Percentiles rank a stretch among this genome's conserved stretches.
Conservation (phyloP, 2,113 vertebrate species). For the Python bivittatus region DNA sequence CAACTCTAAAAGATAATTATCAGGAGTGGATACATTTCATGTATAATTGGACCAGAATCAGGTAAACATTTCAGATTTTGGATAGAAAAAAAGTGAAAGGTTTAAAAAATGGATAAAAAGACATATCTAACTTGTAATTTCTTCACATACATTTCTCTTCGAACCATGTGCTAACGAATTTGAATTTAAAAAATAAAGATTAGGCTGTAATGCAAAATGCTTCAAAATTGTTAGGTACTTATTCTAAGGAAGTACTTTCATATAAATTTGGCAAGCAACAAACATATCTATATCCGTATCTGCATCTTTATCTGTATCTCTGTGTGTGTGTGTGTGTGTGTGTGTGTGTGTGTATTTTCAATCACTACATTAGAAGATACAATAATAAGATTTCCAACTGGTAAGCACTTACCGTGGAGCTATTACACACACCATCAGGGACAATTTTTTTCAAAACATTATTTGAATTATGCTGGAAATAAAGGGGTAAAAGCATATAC, state of each 20-base stretch:
- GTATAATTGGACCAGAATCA: neutral
- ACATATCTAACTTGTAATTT: neutral
- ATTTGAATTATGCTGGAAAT: neutral
- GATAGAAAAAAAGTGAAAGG: neutral
- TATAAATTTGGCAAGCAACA: neutral
- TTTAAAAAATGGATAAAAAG: neutral
- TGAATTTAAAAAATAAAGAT: neutral
- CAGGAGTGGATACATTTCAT: neutral
- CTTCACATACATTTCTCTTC: neutral
- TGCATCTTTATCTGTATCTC: neutral
- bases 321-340: neutral
- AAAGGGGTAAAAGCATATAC: neutral
- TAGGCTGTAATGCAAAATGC: neutral
- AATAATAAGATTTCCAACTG: neutral
- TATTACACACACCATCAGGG: neutral
- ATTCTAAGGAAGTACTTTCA: neutral
- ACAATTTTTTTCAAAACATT: neutral
- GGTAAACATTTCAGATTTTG: neutral
- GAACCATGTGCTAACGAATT: neutral
- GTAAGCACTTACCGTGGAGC: neutral
- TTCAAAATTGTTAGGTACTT: neutral
- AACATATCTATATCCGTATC: neutral
- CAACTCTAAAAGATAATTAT: constrained; percentile 1
- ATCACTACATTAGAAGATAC: neutral
- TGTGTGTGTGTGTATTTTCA: neutral